Evolutionary conservation across 2,797 vertebrate genomes (phyloP).

Genomic region (Aldrovandia affinis): DNA sequence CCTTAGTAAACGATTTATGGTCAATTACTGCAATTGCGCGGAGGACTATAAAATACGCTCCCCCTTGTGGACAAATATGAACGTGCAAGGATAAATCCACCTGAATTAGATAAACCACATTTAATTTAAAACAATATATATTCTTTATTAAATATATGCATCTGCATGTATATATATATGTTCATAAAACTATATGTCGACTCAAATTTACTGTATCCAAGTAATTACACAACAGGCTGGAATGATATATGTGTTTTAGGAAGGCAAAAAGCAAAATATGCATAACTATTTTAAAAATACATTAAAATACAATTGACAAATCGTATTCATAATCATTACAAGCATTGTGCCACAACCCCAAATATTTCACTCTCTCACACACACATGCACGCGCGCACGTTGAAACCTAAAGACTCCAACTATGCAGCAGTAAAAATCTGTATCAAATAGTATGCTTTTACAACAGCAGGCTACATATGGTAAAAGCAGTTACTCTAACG

Average conservation of each 20-base stretch:
- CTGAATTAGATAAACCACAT: constrained; percentile 53
- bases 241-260: background rate
- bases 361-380: background rate
- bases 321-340: background rate
- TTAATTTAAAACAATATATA: background rate
- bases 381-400: background rate
- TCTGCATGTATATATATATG: background rate
- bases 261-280: background rate
- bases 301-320: background rate
- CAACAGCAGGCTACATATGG: background rate
- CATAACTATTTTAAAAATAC: background rate
- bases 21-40: constrained; percentile 18
- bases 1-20: background rate
- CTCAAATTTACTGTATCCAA: background rate
- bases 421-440: background rate
- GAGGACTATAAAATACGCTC: constrained; percentile 39
- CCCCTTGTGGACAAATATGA: constrained; percentile 57
- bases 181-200: background rate
- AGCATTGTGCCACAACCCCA: background rate
- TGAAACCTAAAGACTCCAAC: background rate
- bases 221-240: background rate
- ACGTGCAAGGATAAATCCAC: constrained; percentile 51
- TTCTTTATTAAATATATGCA: background rate
- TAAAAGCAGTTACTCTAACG: constrained; percentile 23
- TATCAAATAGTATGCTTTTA: background rate